phyloP scores from a whole-genome alignment of 92 coral and sea anemone species.

The Diadumene lineata region DNA sequence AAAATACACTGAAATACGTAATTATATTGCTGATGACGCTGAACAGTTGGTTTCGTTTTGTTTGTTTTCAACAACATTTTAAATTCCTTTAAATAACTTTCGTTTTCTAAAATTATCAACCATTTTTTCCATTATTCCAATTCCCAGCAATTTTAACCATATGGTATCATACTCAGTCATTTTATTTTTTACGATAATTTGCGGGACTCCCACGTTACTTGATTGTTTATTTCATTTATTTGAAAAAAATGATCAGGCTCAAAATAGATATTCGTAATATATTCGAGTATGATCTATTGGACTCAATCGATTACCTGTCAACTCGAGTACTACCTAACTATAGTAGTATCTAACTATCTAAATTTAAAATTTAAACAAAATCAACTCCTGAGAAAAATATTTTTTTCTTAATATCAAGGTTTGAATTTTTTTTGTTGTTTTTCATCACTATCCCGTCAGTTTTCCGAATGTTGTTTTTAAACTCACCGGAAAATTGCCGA shows the following conservation, averaged over 20 bases:
- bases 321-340: too few relatives aligned
- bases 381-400: too few relatives aligned
- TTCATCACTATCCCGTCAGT: not conserved
- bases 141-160: too few relatives aligned
- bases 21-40: too few relatives aligned
- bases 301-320: not conserved
- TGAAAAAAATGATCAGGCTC: not conserved
- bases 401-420: not conserved
- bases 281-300: not conserved
- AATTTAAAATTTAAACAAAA: too few relatives aligned
- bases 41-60: too few relatives aligned
- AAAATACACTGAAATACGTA: too few relatives aligned
- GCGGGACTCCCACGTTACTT: not conserved
- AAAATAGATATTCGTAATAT: not conserved
- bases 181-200: not conserved
- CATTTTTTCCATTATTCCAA: too few relatives aligned
- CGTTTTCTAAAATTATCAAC: too few relatives aligned
- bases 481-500: slow-evolving; percentile 10
- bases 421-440: not conserved
- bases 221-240: not conserved
- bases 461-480: slow-evolving; percentile 34
- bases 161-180: not conserved
- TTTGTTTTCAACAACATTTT: too few relatives aligned
- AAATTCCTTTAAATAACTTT: too few relatives aligned
- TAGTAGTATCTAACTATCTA: too few relatives aligned